Evolutionary conservation across 2,888 invertebrate genomes (phyloP).

Genomic region (Perithous albicinctus): DNA sequence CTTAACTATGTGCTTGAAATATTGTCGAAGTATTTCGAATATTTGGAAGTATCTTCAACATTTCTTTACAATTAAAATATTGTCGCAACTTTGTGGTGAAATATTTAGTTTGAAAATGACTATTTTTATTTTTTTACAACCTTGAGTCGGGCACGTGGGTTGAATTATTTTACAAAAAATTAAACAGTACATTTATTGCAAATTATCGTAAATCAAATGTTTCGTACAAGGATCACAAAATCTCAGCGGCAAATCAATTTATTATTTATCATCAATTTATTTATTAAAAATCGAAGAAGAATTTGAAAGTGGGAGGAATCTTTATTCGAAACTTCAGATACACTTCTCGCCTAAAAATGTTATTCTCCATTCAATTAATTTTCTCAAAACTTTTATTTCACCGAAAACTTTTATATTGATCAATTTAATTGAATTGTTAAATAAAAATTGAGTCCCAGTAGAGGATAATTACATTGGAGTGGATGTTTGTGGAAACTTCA

Average conservation of each 20-base stretch:
- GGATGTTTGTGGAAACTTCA: slow-evolving; percentile 45
- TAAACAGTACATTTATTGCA: too few species aligned
- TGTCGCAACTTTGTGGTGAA: too few species aligned
- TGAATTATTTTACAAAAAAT: too few species aligned
- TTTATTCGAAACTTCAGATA: neutral
- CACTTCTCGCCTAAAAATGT: neutral
- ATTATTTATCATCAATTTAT: neutral
- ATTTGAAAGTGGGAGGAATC: neutral
- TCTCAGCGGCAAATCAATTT: neutral
- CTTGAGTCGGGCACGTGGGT: too few species aligned
- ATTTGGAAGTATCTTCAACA: too few species aligned
- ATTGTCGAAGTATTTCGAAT: too few species aligned
- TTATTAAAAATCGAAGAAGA: too few species aligned
- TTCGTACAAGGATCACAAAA: neutral
- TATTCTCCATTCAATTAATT: neutral
- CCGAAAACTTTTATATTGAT: slow-evolving; percentile 35
- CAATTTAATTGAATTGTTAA: slow-evolving; percentile 55
- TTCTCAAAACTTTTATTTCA: neutral
- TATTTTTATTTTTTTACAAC: too few species aligned
- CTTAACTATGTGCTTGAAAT: too few species aligned
- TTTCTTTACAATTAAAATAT: too few species aligned
- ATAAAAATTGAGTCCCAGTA: slow-evolving; percentile 53
- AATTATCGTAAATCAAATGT: neutral
- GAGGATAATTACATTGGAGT: slow-evolving; percentile 53
- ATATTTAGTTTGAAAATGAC: too few species aligned